Evolutionary conservation across 92 coral and sea anemone species (phyloP).

Genomic region (Blastomussa wellsi): DNA sequence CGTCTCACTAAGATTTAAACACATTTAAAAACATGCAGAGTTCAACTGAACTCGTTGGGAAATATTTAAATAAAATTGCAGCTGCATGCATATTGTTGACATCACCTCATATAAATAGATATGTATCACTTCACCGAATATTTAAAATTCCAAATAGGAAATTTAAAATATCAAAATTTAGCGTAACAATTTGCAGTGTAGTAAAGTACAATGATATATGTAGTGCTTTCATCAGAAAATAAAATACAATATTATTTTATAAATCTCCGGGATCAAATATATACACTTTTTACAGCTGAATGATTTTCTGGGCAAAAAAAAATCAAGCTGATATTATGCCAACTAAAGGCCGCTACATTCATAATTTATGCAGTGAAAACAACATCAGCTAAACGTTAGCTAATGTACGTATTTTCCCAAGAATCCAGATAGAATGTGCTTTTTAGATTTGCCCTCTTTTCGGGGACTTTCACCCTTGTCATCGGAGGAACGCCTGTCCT

Average conservation of each 20-base stretch:
- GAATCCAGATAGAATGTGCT: constrained; percentile 24
- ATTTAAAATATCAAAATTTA: constrained; percentile 25
- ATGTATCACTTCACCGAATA: constrained; percentile 9
- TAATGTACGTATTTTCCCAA: constrained; percentile 34
- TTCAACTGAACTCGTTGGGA: neutral
- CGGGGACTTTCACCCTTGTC: constrained; percentile 12
- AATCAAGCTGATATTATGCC: neutral
- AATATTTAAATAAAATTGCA: neutral
- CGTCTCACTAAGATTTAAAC: neutral
- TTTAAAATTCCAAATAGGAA: constrained; percentile 33
- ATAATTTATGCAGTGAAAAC: constrained; percentile 19
- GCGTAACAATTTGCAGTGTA: neutral
- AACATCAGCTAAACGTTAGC: neutral
- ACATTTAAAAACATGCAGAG: neutral
- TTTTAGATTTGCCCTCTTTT: constrained; percentile 13
- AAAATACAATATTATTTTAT: neutral
- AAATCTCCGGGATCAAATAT: neutral
- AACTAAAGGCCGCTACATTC: constrained; percentile 6
- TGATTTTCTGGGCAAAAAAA: constrained; percentile 23
- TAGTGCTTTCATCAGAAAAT: neutral
- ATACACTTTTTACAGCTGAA: neutral
- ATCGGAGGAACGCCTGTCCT: neutral
- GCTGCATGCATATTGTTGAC: constrained; percentile 13
- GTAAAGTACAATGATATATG: neutral
- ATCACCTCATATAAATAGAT: constrained; percentile 44